Percentiles rank a stretch among this genome's conserved stretches.
Conservation (phyloP, 2,888 invertebrate species). For the Cetonia aurata region DNA sequence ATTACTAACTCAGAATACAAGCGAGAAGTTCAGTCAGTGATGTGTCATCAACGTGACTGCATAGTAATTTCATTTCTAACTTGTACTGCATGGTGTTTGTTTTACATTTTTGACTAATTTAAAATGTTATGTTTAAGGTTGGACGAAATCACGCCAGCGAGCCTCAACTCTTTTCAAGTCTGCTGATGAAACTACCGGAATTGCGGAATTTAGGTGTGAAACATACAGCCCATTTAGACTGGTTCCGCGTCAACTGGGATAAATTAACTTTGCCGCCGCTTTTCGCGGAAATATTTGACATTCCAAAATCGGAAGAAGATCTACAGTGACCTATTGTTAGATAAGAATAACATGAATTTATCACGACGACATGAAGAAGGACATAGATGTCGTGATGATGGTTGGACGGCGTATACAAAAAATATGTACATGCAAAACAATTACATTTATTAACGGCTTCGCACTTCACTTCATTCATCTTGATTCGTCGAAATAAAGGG, state of each 20-base stretch:
- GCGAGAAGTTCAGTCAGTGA: neutral
- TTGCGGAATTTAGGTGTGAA: constrained; percentile 83
- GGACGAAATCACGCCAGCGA: constrained; percentile 73
- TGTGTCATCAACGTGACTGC: no score
- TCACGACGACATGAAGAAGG: neutral
- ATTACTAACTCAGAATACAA: constrained; percentile 1
- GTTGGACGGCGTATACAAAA: constrained; percentile 13
- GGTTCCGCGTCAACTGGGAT: constrained; percentile 92
- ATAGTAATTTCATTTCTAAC: neutral
- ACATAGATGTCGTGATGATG: constrained; percentile 23
- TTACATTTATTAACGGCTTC: constrained; percentile 27
- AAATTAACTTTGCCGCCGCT: constrained; percentile 89
- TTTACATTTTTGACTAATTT: constrained; percentile 9
- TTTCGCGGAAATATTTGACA: constrained; percentile 97
- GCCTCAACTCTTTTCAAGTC: constrained; percentile 70
- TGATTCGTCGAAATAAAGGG: constrained; percentile 3
- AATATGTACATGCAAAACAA: constrained; percentile 15
- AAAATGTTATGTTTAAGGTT: constrained; percentile 63
- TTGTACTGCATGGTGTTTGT: neutral
- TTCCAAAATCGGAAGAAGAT: constrained; percentile 87
- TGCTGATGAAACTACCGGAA: constrained; percentile 78
- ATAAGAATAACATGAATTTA: constrained; percentile 6
- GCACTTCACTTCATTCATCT: constrained; percentile 33
- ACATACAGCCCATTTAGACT: constrained; percentile 87
- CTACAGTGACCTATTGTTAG: constrained; percentile 61